phyloP scores from a whole-genome alignment of 2,888 invertebrate species.

The Hirtodrosophila trivittata region DNA sequence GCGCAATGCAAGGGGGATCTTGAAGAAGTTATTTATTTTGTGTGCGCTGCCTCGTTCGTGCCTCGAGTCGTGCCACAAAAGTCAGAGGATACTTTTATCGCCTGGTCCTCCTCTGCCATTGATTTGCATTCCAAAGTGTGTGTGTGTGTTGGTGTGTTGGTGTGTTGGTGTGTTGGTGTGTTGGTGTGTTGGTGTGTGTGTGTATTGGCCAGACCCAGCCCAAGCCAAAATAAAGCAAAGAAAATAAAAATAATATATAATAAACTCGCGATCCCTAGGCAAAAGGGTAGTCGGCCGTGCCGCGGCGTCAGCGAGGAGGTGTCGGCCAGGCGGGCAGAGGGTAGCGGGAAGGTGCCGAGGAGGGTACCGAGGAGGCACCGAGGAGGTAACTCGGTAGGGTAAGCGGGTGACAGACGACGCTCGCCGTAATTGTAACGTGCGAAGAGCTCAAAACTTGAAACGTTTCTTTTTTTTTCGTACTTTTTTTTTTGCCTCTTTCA shows the following conservation, averaged over 20 bases:
- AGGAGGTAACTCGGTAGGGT: conserved; percentile 3
- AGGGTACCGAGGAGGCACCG: conserved; percentile 2
- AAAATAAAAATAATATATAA: conserved; percentile 13
- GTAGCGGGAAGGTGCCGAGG: conserved; percentile 1
- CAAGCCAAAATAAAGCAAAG: conserved; percentile 36
- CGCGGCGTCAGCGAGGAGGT: background rate
- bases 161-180: conserved; percentile 17
- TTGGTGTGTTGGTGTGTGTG: conserved; percentile 9
- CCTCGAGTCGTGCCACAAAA: conserved; percentile 36
- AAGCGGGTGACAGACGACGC: conserved; percentile 39
- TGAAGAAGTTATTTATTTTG: conserved; percentile 69
- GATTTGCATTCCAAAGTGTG: conserved; percentile 82
- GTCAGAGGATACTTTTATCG: conserved; percentile 76
- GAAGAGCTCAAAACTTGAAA: conserved; percentile 53
- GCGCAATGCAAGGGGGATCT: conserved; percentile 57
- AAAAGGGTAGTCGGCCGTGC: conserved; percentile 28
- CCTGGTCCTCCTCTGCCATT: conserved; percentile 51
- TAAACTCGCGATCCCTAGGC: conserved; percentile 44
- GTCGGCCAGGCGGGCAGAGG: conserved; percentile 1
- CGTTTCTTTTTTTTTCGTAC: conserved; percentile 3
- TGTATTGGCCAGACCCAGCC: conserved; percentile 39
- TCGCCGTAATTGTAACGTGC: conserved; percentile 72
- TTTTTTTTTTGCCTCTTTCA: conserved; percentile 26
- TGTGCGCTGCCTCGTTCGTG: conserved; percentile 43
- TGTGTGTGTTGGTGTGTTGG: conserved; percentile 20